These are phyloP conservation scores for Drosophila lutescens DNA, from an alignment of 2,888 invertebrate species.

Conservation along the genomic window DNA sequence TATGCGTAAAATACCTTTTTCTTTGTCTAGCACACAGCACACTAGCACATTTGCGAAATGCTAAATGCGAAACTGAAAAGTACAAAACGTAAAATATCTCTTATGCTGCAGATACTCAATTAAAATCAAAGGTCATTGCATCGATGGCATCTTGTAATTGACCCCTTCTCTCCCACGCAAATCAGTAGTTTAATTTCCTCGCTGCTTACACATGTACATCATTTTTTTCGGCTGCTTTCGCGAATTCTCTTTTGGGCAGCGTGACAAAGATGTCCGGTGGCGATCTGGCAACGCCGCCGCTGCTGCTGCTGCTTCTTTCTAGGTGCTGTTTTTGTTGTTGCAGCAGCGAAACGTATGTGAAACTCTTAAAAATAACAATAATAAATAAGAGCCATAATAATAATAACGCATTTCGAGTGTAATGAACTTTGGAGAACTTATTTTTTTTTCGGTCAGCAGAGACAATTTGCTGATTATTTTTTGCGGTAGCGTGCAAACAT, in stretches of 20 bases:
- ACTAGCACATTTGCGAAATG: slow-evolving; percentile 10
- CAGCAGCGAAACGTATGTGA: slow-evolving; percentile 65
- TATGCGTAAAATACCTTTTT: slow-evolving; percentile 17
- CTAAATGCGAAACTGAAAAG: slow-evolving; percentile 9
- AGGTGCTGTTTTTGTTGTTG: slow-evolving; percentile 43
- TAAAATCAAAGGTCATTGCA: slow-evolving; percentile 62
- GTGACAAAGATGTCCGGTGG: slow-evolving; percentile 35
- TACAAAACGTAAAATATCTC: slow-evolving; percentile 11
- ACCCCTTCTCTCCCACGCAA: slow-evolving; percentile 5
- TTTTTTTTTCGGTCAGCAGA: slow-evolving; percentile 8
- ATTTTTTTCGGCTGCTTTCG: slow-evolving; percentile 33
- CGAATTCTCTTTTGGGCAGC: slow-evolving; percentile 54
- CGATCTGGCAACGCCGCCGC: slow-evolving; percentile 62
- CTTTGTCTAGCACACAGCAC: slow-evolving; percentile 44
- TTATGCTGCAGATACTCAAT: slow-evolving; percentile 3
- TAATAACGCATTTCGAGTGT: slow-evolving; percentile 48
- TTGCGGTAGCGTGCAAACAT: slow-evolving; percentile 33
- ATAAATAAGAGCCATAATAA: slow-evolving; percentile 53
- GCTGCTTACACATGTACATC: slow-evolving; percentile 4
- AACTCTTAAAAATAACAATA: slow-evolving; percentile 56
- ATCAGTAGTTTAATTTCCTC: slow-evolving; percentile 8
- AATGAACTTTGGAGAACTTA: slow-evolving; percentile 43
- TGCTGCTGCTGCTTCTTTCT: slow-evolving; percentile 35
- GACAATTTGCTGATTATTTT: slow-evolving; percentile 25
- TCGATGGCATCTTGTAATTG: slow-evolving; percentile 13